These are phyloP conservation scores for Ariopsis seemanni DNA, from an alignment of 2,113 vertebrate species.

Conservation along the genomic window DNA sequence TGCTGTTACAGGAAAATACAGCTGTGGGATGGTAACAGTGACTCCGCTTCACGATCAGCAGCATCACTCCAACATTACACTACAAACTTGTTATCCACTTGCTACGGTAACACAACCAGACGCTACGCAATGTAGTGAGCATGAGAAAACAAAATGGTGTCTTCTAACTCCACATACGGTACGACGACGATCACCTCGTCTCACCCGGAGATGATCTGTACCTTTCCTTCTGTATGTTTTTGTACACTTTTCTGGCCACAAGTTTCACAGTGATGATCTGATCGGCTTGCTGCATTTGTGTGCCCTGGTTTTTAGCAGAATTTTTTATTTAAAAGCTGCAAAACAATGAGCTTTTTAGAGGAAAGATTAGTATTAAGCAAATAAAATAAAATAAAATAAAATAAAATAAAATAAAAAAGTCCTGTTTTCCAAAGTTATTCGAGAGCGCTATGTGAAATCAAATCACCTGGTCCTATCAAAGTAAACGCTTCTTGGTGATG, in stretches of 20 bases:
- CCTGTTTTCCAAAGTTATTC: neutral
- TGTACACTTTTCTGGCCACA: neutral
- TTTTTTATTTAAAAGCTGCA: neutral
- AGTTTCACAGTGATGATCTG: neutral
- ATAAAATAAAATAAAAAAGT: neutral
- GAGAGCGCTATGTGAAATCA: neutral
- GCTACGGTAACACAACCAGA: neutral
- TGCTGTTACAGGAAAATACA: neutral
- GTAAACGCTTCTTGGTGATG: neutral
- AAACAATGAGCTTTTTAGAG: neutral
- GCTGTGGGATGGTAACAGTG: neutral
- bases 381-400: too few species aligned
- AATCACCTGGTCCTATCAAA: neutral
- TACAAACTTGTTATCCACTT: neutral
- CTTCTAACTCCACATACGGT: neutral
- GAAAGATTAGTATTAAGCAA: neutral
- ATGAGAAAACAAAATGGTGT: neutral
- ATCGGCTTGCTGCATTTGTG: neutral
- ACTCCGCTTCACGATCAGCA: neutral
- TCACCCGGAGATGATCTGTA: neutral
- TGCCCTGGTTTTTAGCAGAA: neutral
- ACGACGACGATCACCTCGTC: too few species aligned
- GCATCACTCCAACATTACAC: neutral
- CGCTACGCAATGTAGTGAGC: neutral
- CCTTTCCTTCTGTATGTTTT: neutral